phyloP scores from a whole-genome alignment of 2,888 invertebrate species.

The Agelastica alni region DNA sequence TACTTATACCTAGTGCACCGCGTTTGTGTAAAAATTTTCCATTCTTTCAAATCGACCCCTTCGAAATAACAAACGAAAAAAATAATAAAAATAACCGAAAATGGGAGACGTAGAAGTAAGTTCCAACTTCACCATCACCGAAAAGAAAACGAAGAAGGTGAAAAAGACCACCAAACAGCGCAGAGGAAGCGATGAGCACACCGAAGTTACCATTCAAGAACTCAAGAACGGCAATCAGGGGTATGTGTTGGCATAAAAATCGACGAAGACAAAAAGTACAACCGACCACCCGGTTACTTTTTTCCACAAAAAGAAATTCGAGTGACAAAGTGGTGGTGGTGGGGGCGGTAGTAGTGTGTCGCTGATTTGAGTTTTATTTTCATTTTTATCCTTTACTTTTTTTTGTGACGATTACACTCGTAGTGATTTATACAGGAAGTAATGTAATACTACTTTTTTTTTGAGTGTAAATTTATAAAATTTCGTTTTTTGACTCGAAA shows the following conservation, averaged over 20 bases:
- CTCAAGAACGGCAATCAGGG: constrained; percentile 70
- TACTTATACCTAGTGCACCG: constrained; percentile 26
- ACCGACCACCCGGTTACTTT: constrained; percentile 17
- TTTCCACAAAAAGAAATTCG: constrained; percentile 15
- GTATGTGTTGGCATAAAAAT: constrained; percentile 74
- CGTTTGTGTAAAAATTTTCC: constrained; percentile 35
- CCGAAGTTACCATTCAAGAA: constrained; percentile 82
- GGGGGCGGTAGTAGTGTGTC: too few relatives aligned
- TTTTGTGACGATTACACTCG: not conserved
- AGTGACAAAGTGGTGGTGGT: constrained; percentile 39
- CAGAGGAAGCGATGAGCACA: constrained; percentile 71
- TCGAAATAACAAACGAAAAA: constrained; percentile 9
- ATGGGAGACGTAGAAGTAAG: constrained; percentile 93
- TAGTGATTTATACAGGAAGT: not conserved
- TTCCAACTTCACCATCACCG: constrained; percentile 83
- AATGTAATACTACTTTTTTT: not conserved
- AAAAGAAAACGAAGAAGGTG: constrained; percentile 85
- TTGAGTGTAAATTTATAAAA: too few relatives aligned
- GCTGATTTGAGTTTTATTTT: constrained; percentile 8
- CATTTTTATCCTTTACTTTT: constrained; percentile 4
- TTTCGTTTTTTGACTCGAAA: too few relatives aligned
- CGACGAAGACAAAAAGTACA: not conserved
- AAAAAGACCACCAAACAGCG: constrained; percentile 87
- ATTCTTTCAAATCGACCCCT: too few relatives aligned
- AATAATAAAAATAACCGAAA: constrained; percentile 34